phyloP scores from a whole-genome alignment of 2,797 vertebrate genomes.

The Alauda arvensis region DNA sequence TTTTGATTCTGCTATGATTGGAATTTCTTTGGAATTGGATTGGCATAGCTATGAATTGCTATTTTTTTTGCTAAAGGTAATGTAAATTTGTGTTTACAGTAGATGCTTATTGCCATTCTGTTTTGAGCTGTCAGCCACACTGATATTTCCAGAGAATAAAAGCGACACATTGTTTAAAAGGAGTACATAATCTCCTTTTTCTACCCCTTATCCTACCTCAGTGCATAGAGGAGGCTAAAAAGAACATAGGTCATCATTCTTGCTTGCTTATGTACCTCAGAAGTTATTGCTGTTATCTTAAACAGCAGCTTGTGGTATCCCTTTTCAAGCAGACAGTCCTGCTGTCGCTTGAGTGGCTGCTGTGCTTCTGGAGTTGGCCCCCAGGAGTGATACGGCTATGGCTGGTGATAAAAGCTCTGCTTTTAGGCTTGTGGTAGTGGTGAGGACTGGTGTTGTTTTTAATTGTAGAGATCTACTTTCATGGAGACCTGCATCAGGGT shows the following conservation, averaged over 20 bases:
- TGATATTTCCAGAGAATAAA: not conserved
- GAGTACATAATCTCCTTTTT: not conserved
- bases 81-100: not conserved
- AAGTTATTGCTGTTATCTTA: conserved; percentile 49
- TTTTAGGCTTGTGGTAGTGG: not conserved
- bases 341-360: not conserved
- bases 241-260: not conserved
- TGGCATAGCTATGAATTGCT: not conserved
- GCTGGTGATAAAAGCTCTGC: not conserved
- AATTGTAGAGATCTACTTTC: not conserved
- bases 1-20: not conserved
- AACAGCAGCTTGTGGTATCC: conserved; percentile 31
- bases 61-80: not conserved
- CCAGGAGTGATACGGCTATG: not conserved
- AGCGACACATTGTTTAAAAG: not conserved
- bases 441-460: not conserved
- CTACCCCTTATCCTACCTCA: not conserved
- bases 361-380: not conserved
- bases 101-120: not conserved
- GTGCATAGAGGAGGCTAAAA: not conserved
- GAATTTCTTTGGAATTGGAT: not conserved
- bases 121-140: not conserved
- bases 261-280: conserved; percentile 13
- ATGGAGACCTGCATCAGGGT: not conserved
- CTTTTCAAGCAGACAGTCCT: not conserved